These are phyloP conservation scores for Crossocerus cetratus DNA, from an alignment of 2,888 invertebrate genomes.

Conservation along the genomic window DNA sequence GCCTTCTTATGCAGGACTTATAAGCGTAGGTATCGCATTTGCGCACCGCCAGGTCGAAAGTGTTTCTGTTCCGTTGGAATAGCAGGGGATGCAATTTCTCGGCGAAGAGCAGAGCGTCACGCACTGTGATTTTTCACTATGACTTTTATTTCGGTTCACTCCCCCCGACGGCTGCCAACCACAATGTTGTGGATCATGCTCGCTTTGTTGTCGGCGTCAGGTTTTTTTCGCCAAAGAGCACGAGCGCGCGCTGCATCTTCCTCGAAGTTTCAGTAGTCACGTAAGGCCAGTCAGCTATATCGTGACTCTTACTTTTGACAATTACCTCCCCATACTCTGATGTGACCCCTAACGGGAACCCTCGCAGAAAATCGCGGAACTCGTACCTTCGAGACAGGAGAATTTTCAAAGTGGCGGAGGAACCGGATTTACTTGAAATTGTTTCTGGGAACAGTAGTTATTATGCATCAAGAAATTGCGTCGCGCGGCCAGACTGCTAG, in stretches of 20 bases:
- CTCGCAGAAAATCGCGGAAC: not conserved
- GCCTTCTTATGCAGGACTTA: not conserved
- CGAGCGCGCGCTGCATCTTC: not conserved
- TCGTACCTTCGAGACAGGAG: not conserved
- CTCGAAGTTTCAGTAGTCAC: conserved; percentile 28
- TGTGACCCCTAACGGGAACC: not conserved
- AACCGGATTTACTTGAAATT: not conserved
- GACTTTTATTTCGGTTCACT: conserved; percentile 43
- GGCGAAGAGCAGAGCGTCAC: conserved; percentile 42
- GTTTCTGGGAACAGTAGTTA: not conserved
- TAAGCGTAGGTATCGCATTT: not conserved
- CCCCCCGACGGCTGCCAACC: conserved; percentile 20
- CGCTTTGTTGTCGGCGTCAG: conserved; percentile 22
- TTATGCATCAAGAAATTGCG: not conserved
- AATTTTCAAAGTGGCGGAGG: too few species aligned
- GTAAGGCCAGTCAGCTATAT: not conserved
- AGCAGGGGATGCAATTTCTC: conserved; percentile 20
- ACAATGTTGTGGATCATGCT: conserved; percentile 23
- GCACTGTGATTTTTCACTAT: conserved; percentile 52
- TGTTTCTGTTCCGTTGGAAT: not conserved
- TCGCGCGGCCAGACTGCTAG: conserved; percentile 22
- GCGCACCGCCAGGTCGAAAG: too few species aligned
- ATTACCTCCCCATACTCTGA: not conserved
- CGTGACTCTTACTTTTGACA: not conserved
- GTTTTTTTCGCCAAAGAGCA: conserved; percentile 7